Evolutionary conservation across 2,888 invertebrate genomes (phyloP).

Genomic region (Glaucopsyche alexis): DNA sequence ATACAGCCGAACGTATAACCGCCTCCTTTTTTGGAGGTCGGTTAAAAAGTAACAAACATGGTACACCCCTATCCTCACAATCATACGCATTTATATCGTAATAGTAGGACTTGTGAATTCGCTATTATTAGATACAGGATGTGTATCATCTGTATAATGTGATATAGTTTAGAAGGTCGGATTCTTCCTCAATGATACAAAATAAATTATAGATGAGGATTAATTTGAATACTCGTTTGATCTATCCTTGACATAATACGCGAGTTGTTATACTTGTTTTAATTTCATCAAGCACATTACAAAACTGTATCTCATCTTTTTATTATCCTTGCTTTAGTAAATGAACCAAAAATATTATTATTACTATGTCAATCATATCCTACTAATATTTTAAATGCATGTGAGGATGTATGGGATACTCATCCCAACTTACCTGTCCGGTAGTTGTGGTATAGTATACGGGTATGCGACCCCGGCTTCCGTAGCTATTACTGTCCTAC

Average conservation of each 20-base stretch:
- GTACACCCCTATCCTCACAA: not conserved
- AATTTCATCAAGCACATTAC: not conserved
- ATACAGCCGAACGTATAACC: no score
- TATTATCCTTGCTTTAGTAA: not conserved
- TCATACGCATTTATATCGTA: not conserved
- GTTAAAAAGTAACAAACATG: no score
- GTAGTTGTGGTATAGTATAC: no score
- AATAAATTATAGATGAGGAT: not conserved
- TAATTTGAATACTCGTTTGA: constrained; percentile 18
- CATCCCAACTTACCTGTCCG: no score
- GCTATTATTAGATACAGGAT: constrained; percentile 17
- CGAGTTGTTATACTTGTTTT: not conserved
- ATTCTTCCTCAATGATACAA: constrained; percentile 2
- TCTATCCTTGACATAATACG: constrained; percentile 1
- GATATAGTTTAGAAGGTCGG: constrained; percentile 16
- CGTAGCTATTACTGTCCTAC: no score
- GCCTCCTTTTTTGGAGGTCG: no score
- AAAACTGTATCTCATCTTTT: not conserved
- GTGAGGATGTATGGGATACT: no score
- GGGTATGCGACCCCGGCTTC: no score
- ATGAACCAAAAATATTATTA: not conserved
- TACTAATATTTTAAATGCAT: no score
- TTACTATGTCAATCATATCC: no score
- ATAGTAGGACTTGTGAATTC: not conserved
- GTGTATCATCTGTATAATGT: constrained; percentile 9